Conservation (phyloP, 2,888 invertebrate species). For the Notodonta dromedarius region DNA sequence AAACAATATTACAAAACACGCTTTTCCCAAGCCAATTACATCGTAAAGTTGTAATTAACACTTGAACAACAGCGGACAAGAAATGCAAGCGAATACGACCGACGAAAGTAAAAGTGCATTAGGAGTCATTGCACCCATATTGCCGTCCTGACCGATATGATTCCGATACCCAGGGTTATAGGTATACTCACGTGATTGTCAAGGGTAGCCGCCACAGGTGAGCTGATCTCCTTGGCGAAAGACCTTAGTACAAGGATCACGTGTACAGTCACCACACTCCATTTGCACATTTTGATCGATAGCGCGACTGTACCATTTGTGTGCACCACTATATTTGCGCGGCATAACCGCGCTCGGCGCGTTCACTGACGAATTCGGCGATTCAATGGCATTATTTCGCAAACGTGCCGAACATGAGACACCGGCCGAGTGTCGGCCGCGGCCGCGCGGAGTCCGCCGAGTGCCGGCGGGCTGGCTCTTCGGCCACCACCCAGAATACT, state of each 20-base stretch:
- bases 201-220: constrained; percentile 52
- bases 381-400: constrained; percentile 78
- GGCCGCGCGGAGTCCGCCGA: constrained; percentile 74
- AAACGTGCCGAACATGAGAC: constrained; percentile 62
- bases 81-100: constrained; percentile 26
- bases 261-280: constrained; percentile 73
- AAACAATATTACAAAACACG: not conserved
- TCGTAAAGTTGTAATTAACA: constrained; percentile 2
- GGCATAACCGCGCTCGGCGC: constrained; percentile 71
- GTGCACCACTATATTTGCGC: constrained; percentile 71
- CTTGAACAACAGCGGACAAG: constrained; percentile 10
- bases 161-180: constrained; percentile 1
- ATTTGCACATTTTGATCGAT: constrained; percentile 76
- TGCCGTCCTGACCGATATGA: constrained; percentile 49
- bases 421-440: constrained; percentile 78
- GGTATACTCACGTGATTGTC: constrained; percentile 72
- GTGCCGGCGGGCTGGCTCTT: constrained; percentile 63
- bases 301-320: constrained; percentile 51
- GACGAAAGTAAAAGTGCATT: constrained; percentile 78
- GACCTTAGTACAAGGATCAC: constrained; percentile 63
- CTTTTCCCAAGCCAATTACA: not conserved
- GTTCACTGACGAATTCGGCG: constrained; percentile 69
- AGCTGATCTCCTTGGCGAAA: constrained; percentile 61
- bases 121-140: constrained; percentile 64
- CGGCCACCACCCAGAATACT: constrained; percentile 76